phyloP scores from a whole-genome alignment of 2,113 vertebrate species.

The Nanorana parkeri region DNA sequence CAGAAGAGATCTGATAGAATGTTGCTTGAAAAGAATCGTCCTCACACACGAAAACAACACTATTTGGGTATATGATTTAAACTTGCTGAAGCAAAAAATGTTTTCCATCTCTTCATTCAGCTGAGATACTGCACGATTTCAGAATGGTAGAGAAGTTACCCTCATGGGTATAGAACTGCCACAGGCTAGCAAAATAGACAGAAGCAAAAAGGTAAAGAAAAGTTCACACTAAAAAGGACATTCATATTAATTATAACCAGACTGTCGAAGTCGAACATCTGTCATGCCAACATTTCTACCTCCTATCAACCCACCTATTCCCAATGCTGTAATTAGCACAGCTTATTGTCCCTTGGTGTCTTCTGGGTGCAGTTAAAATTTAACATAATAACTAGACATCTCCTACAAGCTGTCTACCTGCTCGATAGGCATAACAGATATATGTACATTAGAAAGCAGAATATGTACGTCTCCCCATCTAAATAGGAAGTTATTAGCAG shows the following conservation, averaged over 20 bases:
- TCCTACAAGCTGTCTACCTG: conserved; percentile 58
- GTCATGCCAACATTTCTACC: conserved; percentile 36
- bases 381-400: conserved; percentile 58
- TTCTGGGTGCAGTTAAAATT: conserved; percentile 58
- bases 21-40: conserved; percentile 11
- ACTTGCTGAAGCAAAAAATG: conserved; percentile 39
- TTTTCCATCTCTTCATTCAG: conserved; percentile 53
- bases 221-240: conserved; percentile 47
- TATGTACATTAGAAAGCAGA: conserved; percentile 40
- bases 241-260: conserved; percentile 42
- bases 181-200: conserved; percentile 29
- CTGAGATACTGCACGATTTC: conserved; percentile 48
- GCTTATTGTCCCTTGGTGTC: conserved; percentile 32
- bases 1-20: conserved; percentile 10
- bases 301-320: conserved; percentile 46
- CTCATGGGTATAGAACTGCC: conserved; percentile 56
- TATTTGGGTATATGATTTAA: conserved; percentile 35
- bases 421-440: conserved; percentile 41
- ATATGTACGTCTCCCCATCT: conserved; percentile 30
- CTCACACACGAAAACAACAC: not conserved
- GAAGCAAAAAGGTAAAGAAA: conserved; percentile 55
- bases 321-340: conserved; percentile 35
- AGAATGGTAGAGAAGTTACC: conserved; percentile 50
- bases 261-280: conserved; percentile 47
- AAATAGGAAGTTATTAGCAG: conserved; percentile 39